Conservation (phyloP, 2,797 vertebrate genomes). For the Cottoperca gobio region DNA sequence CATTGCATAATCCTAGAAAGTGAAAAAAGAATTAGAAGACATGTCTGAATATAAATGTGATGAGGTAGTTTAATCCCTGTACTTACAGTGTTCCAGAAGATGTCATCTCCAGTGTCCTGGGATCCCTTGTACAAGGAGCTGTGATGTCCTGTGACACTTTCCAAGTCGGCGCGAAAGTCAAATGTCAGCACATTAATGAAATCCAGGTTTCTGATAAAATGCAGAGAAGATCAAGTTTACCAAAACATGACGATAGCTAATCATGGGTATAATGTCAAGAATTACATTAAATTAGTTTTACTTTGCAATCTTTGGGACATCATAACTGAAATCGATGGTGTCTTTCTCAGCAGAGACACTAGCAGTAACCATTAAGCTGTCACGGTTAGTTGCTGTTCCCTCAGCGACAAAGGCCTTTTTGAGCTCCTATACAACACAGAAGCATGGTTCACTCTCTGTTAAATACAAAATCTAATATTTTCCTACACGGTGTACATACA, state of each 20-base stretch:
- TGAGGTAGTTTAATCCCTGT: too few relatives aligned
- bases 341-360: constrained; percentile 69
- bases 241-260: not conserved
- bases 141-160: constrained; percentile 81
- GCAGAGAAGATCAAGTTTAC: not conserved
- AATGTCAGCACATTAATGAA: constrained; percentile 84
- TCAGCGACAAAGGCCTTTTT: constrained; percentile 65
- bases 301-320: constrained; percentile 73
- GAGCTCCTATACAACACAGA: constrained; percentile 71
- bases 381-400: not conserved
- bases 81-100: constrained; percentile 78
- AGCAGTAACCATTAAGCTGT: constrained; percentile 75
- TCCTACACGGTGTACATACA: not conserved
- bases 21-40: too few relatives aligned
- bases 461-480: not conserved
- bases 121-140: constrained; percentile 80
- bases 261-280: too few relatives aligned
- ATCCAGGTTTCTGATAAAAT: constrained; percentile 84
- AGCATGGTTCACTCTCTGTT: not conserved
- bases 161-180: too few relatives aligned
- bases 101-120: constrained; percentile 69
- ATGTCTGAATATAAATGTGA: too few relatives aligned
- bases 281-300: constrained; percentile 49
- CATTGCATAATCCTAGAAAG: too few relatives aligned
- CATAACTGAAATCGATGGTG: constrained; percentile 75